Evolutionary conservation across 2,797 vertebrate species (phyloP), one percentile per base, ranked within the genome.

Genomic region (Menidia menidia): DNA sequence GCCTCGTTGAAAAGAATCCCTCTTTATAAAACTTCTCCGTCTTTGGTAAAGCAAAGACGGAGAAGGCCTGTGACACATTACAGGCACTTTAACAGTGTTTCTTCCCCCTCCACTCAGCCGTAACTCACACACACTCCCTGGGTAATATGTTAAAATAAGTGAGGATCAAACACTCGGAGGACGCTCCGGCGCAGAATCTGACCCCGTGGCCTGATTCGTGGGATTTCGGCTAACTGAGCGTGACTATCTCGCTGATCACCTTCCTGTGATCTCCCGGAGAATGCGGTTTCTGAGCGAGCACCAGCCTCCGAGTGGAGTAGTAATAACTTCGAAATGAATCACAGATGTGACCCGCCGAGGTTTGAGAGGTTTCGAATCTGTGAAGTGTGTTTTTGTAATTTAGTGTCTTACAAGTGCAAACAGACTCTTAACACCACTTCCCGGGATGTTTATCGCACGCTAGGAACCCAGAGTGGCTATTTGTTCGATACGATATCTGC

Each of bases 381-480:
- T 25, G 4, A 12, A 11, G 18, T 8, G 6, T 35, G n/a, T 31
- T 35, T 25, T 2, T 65, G 2, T 41, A 42, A 18, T 5, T 58
- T 51, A 33, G 7, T 33, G 53, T 54, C 58, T 41, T 41, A 54
- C 19, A 50, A 71, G 59, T 18, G 42, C 42, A 62, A 60, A 62
- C 33, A 54, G n/a, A 47, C 43, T 31, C n/a, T 11, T 25, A 45
- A 32, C 18, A 30, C 30, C 25, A 10, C 14, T 41, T 48, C 12
- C 3, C 12, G 31, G 11, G 12, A 53, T n/a, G 44, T 30, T 44
- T 14, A 18, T 54, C 16, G 9, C 4, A 31, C 2, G 4, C 7
- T 68, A 6, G 6, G 15, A 33, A 18, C 15, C 10, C 47, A 48
- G 47, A n/a, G 3, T 35, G 14, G 25, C 12, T 48, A 44, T 32